Conservation (phyloP, 2,888 invertebrate species). For the Thelaira solivaga region DNA sequence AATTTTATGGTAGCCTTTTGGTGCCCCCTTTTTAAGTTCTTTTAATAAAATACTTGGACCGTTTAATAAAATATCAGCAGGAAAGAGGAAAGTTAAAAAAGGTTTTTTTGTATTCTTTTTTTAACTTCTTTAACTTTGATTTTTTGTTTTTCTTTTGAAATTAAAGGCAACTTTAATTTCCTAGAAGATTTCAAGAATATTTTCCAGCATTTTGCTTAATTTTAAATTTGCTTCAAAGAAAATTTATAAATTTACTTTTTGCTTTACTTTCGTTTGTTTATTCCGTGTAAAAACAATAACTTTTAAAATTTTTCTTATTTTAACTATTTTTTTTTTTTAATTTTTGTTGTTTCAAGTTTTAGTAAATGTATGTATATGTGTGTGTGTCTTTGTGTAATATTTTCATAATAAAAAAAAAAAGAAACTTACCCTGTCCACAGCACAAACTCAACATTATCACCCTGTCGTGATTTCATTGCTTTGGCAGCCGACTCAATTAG, state of each 20-base stretch:
- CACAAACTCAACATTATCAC: conserved; percentile 93
- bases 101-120: background rate
- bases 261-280: background rate
- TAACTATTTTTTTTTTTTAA: background rate
- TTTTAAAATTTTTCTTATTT: conserved; percentile 4
- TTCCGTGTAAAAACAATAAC: conserved; percentile 36
- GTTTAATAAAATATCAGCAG: too few species aligned
- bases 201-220: conserved; percentile 49
- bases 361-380: background rate
- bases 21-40: too few species aligned
- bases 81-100: too few species aligned
- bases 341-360: background rate
- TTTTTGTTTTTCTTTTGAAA: conserved; percentile 25
- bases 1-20: too few species aligned
- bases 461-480: conserved; percentile 90
- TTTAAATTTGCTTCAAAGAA: conserved; percentile 24
- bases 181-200: conserved; percentile 47
- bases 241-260: conserved; percentile 1
- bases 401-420: too few species aligned
- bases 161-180: conserved; percentile 54
- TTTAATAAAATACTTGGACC: too few species aligned
- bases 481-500: conserved; percentile 91
- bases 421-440: conserved; percentile 96
- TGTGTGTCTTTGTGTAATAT: background rate
- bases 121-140: too few species aligned